These are phyloP conservation scores for Falco novaeseelandiae DNA, from an alignment of 2,797 vertebrate species.

Conservation along the genomic window DNA sequence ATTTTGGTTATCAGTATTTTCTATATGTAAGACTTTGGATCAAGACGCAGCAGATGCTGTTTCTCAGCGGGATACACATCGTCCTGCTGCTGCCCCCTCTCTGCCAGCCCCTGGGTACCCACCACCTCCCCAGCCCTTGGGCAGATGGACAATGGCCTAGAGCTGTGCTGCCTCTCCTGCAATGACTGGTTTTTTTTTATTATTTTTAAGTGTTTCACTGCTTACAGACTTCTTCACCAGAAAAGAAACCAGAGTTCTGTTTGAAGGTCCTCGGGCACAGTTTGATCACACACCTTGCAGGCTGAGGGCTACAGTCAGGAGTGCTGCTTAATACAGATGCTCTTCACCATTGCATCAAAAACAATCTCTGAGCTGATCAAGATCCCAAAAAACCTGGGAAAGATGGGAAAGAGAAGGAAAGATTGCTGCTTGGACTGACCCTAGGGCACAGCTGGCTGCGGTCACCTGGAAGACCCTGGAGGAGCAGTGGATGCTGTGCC, in stretches of 20 bases:
- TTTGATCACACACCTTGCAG: background rate
- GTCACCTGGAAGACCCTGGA: background rate
- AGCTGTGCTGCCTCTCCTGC: background rate
- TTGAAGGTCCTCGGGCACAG: background rate
- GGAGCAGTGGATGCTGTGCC: background rate
- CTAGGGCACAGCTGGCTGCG: background rate
- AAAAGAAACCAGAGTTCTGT: background rate
- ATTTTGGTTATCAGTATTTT: background rate
- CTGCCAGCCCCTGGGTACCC: background rate
- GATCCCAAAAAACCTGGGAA: background rate
- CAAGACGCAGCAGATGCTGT: background rate
- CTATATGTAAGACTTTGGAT: rapidly evolving
- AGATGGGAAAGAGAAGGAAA: background rate
- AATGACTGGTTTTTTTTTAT: background rate
- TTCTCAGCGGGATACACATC: background rate
- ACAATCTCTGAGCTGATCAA: background rate
- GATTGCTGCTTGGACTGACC: background rate
- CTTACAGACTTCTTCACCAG: background rate
- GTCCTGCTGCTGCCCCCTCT: background rate
- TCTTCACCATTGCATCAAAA: background rate
- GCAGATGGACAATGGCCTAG: background rate
- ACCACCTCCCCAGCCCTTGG: background rate
- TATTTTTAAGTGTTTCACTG: background rate
- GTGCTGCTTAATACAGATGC: background rate
- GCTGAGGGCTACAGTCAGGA: background rate